Evolutionary conservation across 2,797 vertebrate genomes (phyloP).

Genomic region (Diglossa cyanea): DNA sequence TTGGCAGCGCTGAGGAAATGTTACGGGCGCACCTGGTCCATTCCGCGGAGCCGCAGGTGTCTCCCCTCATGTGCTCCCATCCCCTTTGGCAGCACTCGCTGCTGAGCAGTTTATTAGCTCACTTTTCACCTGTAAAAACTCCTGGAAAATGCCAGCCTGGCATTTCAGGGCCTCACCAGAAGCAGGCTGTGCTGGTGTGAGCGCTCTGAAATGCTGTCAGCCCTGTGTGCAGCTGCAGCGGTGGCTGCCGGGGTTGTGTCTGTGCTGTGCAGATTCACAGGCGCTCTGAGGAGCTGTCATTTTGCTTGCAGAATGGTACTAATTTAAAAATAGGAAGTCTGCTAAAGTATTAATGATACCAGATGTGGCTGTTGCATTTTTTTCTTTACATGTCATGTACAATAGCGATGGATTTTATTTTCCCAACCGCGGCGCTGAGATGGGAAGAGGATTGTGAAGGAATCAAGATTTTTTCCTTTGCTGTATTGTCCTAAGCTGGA

Average conservation of each 20-base stretch:
- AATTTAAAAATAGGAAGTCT: conserved; percentile 58
- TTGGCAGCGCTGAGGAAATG: background rate
- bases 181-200: background rate
- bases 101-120: background rate
- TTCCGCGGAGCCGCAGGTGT: background rate
- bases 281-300: conserved; percentile 42
- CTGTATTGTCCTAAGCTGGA: background rate
- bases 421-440: background rate
- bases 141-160: conserved; percentile 24
- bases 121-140: conserved; percentile 34
- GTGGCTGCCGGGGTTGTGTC: background rate
- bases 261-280: background rate
- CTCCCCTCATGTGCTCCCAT: background rate
- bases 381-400: conserved; percentile 47
- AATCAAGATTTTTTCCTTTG: background rate
- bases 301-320: conserved; percentile 49
- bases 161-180: background rate
- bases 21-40: background rate
- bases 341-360: conserved; percentile 67
- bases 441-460: background rate
- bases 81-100: background rate
- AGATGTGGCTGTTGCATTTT: conserved; percentile 47
- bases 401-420: background rate
- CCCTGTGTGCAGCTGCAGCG: background rate
- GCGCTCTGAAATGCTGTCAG: conserved; percentile 20